Evolutionary conservation across 2,888 invertebrate genomes (phyloP).

Genomic region (Macrosiphum euphorbiae): DNA sequence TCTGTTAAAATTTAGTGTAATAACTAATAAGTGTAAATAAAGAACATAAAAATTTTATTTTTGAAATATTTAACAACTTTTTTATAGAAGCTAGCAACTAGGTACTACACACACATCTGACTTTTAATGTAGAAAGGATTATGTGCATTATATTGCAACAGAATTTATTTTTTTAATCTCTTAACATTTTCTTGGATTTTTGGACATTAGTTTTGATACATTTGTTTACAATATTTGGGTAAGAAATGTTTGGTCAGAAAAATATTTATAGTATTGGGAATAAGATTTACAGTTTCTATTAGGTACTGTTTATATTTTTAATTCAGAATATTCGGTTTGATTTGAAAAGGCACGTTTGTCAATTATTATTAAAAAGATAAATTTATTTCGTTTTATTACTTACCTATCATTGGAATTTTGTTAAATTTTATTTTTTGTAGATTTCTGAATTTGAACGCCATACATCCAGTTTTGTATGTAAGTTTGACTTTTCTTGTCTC

Average conservation of each 20-base stretch:
- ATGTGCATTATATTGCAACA: too few species aligned
- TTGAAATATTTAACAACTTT: neutral
- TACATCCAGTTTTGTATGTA: neutral
- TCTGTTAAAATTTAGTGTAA: neutral
- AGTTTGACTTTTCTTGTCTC: neutral
- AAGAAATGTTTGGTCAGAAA: too few species aligned
- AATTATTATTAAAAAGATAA: neutral
- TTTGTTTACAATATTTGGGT: too few species aligned
- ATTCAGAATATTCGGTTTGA: neutral
- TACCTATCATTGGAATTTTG: neutral
- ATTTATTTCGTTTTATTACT: neutral
- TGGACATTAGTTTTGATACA: too few species aligned
- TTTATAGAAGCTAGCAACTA: neutral
- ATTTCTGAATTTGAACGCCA: neutral
- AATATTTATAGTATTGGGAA: too few species aligned
- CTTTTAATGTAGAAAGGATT: neutral
- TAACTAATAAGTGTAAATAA: neutral
- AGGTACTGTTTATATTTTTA: too few species aligned
- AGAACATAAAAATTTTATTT: neutral
- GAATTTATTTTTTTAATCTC: too few species aligned
- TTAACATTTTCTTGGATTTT: too few species aligned
- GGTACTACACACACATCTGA: neutral
- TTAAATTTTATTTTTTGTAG: neutral
- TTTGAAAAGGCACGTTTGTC: too few species aligned
- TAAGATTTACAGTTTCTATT: too few species aligned